Evolutionary conservation across 2,888 invertebrate genomes (phyloP), one percentile per base, ranked within the genome.

Genomic region (Campoletis raptor): DNA sequence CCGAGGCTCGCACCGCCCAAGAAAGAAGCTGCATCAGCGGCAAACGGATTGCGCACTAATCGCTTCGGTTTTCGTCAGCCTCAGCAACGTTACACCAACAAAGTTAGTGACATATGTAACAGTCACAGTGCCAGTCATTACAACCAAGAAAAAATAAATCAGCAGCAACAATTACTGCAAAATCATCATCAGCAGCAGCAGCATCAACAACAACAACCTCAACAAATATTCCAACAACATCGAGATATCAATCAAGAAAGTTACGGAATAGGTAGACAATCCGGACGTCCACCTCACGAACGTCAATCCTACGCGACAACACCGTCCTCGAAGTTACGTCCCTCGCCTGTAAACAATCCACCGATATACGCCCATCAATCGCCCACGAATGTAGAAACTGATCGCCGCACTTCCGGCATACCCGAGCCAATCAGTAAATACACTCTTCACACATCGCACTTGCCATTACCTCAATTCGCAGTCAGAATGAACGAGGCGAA

Each of bases 11-110:
- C 96, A 10, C 95, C 96, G 15, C 96, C 97, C 30, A 96, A 96
- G 90, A 97, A 97, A 93, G 96, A 97, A 92, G 95, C 95, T 3
- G 96, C 96, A 91, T 95, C 95, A 6, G 95, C 95, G 69, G 96
- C 96, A 0, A 94, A 95, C 83, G 94, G 94, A 0, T 91, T 96
- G n/a, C 95, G 96, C 86, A 96, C 96, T 52, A 97, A 96, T 94
- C 96, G 97, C 92, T 97, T 97, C 94, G 97, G 97, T 90, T 97
- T 97, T 95, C 96, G 97, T 91, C 96, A 97, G 93, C 93, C 95
- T 6, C 95, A 95, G 90, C 94, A 95, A n/a, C 95, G 96, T 87
- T 96, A 97, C 92, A 96, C 96, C 83, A 96, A 97, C 91, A 96
- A 96, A 94, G 96, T 97, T 78, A 95, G 95, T 61, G 97, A 97